Base-by-base conservation (phyloP, 2,888 invertebrate genomes). In the Scelioninae gen. 1 region DNA sequence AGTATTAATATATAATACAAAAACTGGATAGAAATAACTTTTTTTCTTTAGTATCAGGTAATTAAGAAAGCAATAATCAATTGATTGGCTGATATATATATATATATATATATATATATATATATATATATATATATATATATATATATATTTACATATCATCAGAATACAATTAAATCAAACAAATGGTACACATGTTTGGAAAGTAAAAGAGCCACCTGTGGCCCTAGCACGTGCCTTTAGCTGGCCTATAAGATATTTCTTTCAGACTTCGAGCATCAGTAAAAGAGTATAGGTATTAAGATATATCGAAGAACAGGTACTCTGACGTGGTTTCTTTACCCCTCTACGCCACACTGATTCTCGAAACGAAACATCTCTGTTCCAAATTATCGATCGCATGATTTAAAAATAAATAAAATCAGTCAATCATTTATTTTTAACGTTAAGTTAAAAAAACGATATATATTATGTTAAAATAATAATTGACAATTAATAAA, bases 191-290 rank as follows among this genome's bases (percentile, higher is more conserved):
- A 65, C 56, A 81, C 75, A 66, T 75, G 75, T 75, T 62, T 69
- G 65, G 63, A 72, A 75, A 75, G 74, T 69, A 58, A 69, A 69
- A 87, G 88, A 87, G 87, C 87, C 90, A 90, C 88, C 90, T 90
- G 90, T 90, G 86, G 56, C 75, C 43, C 23, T 32, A 90, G 91
- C 91, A 88, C 91, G 91, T 88, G 91, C 90, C 90, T 86, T 86
- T 87, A 85, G 86, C 87, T 88, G 89, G 88, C 88, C 88, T 88
- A 86, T 81, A 86, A 85, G 88, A 85, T 85, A 60, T 87, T 87
- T 87, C 86, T 86, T 88, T 88, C 85, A 84, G 85, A 79, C 86
- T 86, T 85, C n/a, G n/a, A 83, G 84, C 87, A 79, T 86, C 85
- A 56, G 58, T 83, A 74, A 80, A 83, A 31, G 79, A 75, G 60